A percentile compares a stretch with the other conserved stretches of the same genome.
These are phyloP conservation scores for Percopsis transmontana DNA, from an alignment of 2,113 vertebrate genomes.

Conservation along the genomic window DNA sequence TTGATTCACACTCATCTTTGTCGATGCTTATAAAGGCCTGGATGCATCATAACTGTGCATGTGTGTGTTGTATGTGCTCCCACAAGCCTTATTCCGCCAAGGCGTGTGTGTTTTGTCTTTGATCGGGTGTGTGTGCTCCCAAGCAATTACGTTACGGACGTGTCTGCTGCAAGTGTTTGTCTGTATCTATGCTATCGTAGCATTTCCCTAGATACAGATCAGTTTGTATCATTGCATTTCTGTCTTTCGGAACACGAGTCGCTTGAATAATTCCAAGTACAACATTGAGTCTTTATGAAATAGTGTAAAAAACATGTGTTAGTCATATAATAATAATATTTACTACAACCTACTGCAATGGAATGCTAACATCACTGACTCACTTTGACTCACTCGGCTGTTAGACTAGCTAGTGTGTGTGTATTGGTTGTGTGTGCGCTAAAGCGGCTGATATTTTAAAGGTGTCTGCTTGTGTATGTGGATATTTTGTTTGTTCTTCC, in stretches of 20 bases:
- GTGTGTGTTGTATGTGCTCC: constrained; percentile 26
- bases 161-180: constrained; percentile 9
- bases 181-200: constrained; percentile 1
- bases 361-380: too few species aligned
- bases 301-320: too few species aligned
- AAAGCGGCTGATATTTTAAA: constrained; percentile 1
- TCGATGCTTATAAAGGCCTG: constrained; percentile 73
- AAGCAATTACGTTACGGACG: constrained; percentile 6
- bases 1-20: constrained; percentile 79
- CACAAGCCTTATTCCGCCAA: not conserved
- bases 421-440: not conserved
- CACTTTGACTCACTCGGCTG: too few species aligned
- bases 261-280: too few species aligned
- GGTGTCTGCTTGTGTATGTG: not conserved
- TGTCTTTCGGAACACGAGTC: too few species aligned
- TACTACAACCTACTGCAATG: too few species aligned
- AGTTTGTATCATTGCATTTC: too few species aligned
- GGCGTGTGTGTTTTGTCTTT: constrained; percentile 17
- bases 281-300: too few species aligned
- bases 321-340: too few species aligned
- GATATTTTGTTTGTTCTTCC: too few species aligned
- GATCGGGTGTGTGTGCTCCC: constrained; percentile 4
- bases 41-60: constrained; percentile 71
- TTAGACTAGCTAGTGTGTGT: not conserved
- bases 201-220: too few species aligned